Evolutionary conservation across 2,888 invertebrate genomes (phyloP).

Genomic region (Cephus rjabovi): DNA sequence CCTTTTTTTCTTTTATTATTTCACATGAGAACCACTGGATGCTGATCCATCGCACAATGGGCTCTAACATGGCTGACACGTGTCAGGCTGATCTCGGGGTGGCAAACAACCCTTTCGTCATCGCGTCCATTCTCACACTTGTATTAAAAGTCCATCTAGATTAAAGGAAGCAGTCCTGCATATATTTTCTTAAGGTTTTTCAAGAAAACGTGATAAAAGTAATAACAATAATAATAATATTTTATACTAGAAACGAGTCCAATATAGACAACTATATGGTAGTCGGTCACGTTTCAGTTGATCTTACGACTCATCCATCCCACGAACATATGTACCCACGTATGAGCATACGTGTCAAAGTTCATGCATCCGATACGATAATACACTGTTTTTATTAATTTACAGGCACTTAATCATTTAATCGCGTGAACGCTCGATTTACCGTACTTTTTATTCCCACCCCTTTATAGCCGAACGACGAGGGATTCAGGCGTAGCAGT

Average conservation of each 20-base stretch:
- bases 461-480: background rate
- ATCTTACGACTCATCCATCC: background rate
- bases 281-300: background rate
- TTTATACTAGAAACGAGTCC: background rate
- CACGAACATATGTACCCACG: background rate
- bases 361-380: slow-evolving; percentile 17
- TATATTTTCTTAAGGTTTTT: background rate
- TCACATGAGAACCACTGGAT: background rate
- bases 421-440: background rate
- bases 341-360: slow-evolving; percentile 6
- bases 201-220: background rate
- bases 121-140: background rate
- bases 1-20: background rate
- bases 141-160: background rate
- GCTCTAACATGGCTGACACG: background rate
- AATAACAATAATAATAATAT: background rate
- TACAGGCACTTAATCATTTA: background rate
- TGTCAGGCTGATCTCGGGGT: background rate
- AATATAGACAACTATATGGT: background rate
- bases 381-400: slow-evolving; percentile 19
- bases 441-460: background rate
- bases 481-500: background rate
- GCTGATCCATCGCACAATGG: background rate
- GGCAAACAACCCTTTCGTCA: background rate
- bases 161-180: background rate